These are phyloP conservation scores for Esox lucius DNA, from an alignment of 2,797 vertebrate genomes.

Conservation along the genomic window DNA sequence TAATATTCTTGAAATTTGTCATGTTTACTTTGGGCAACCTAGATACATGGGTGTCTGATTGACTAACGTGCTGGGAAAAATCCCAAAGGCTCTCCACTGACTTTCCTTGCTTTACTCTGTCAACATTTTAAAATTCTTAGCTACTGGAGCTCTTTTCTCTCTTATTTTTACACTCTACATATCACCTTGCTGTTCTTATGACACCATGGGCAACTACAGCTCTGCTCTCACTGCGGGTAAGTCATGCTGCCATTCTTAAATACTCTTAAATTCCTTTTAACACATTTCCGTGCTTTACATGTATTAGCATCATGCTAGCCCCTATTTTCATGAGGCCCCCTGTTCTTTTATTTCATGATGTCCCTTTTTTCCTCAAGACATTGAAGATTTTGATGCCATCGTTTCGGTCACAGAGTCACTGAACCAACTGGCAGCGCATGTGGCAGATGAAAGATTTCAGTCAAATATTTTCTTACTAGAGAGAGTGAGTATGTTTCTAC, in stretches of 20 bases:
- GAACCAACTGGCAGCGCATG: constrained; percentile 78
- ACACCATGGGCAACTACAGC: constrained; percentile 74
- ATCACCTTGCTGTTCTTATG: constrained; percentile 67
- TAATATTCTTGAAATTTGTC: background rate
- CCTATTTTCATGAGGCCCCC: background rate
- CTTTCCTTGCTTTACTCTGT: constrained; percentile 52
- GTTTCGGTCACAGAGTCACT: constrained; percentile 84
- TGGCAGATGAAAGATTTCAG: constrained; percentile 49
- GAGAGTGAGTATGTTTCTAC: constrained; percentile 52
- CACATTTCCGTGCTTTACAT: constrained; percentile 9
- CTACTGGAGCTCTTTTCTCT: constrained; percentile 55
- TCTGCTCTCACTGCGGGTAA: constrained; percentile 71
- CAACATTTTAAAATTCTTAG: constrained; percentile 61
- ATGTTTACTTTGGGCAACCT: background rate
- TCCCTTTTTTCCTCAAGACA: constrained; percentile 68
- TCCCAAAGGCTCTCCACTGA: background rate
- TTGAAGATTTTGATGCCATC: constrained; percentile 93
- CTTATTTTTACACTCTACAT: constrained; percentile 66
- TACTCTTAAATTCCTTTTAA: constrained; percentile 13
- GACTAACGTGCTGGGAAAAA: background rate
- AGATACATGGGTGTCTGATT: background rate
- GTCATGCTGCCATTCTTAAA: constrained; percentile 34
- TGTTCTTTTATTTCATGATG: background rate
- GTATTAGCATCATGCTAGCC: background rate
- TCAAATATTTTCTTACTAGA: constrained; percentile 63